Base-by-base conservation (phyloP, 1,140 invertebrate species). In the Thaumatotibia leucotreta region DNA sequence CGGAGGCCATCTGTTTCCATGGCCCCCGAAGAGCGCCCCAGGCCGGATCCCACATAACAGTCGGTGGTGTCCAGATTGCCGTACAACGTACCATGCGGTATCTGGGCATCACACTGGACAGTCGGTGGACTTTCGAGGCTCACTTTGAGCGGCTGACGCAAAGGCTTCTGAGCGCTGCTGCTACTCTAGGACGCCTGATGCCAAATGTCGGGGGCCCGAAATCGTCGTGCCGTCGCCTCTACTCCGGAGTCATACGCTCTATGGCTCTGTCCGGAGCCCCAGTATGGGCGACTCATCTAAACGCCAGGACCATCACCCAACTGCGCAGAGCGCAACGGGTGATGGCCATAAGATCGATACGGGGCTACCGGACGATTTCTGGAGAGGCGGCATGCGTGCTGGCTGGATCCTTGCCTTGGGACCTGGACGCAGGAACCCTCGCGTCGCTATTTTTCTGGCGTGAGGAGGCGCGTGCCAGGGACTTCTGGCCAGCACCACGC, bases 1-100 rank as follows among this genome's bases (percentile, higher is more conserved):
- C 69, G 22, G 69, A 74, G 63, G 67, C 69, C 33, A 23, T 71
- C 8, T 65, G 45, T 23, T 71, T 69, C 33, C 22, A 69, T 10
- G 58, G 27, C 1, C 64, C 50, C 2, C 14, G 58, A 9, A 33
- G 32, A 14, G 58, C 32, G 10, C 5, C 64, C 20, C 67, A 65
- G 9, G 11, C 63, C n/a, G 66, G 45, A 4, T 31, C 64, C 1
- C n/a, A 32, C 4, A 64, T 75, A 17, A 32, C 22, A 3, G 32
- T 75, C 2, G 65, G 49, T 27, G 65, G 66, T 29, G 32, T 24
- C 11, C 14, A 27, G 3, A 31, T 69, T 17, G 31, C 5, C 27
- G 20, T 67, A 1, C 31, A 32, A 17, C 5, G 11, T 1, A 5
- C 32, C 9, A 66, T 74, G 24, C 52, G 68, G 50, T 68, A 70